These are phyloP conservation scores for Ceratothoa steindachneri DNA, from an alignment of 2,888 invertebrate species.

Conservation along the genomic window DNA sequence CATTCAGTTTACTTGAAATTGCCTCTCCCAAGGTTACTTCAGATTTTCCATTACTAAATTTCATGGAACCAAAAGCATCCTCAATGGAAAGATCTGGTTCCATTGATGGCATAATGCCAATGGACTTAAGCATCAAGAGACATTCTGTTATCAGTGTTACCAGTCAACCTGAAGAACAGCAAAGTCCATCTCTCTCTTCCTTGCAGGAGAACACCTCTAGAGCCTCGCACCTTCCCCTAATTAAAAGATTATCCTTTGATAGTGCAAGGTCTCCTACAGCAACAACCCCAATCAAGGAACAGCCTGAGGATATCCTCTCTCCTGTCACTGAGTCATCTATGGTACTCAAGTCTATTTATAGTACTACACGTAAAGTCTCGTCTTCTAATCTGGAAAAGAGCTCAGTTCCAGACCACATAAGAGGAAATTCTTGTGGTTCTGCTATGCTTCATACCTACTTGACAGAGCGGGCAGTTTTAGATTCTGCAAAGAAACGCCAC, in stretches of 20 bases:
- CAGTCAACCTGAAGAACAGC: background rate
- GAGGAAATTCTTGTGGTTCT: slow-evolving; percentile 29
- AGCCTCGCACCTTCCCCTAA: slow-evolving; percentile 23
- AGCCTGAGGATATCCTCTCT: slow-evolving; percentile 58
- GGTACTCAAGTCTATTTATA: slow-evolving; percentile 62
- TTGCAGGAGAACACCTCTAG: background rate
- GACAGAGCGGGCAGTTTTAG: slow-evolving; percentile 39
- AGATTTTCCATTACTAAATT: too few relatives aligned
- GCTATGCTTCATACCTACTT: slow-evolving; percentile 43
- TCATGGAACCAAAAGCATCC: too few relatives aligned
- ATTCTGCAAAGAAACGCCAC: slow-evolving; percentile 39
- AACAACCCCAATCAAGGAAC: slow-evolving; percentile 43
- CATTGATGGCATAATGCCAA: background rate
- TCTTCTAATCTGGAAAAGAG: slow-evolving; percentile 18
- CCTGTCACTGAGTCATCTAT: slow-evolving; percentile 62
- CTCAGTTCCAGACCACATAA: slow-evolving; percentile 21
- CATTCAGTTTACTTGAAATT: too few relatives aligned
- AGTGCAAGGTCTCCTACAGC: slow-evolving; percentile 17
- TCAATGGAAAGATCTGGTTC: background rate
- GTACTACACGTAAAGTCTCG: slow-evolving; percentile 60
- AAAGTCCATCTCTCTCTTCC: background rate
- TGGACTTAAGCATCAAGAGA: background rate
- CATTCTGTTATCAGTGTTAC: background rate
- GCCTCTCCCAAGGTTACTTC: too few relatives aligned
- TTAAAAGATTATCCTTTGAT: slow-evolving; percentile 23